Evolutionary conservation across 2,797 vertebrate genomes (phyloP).

Genomic region (Falco concolor): DNA sequence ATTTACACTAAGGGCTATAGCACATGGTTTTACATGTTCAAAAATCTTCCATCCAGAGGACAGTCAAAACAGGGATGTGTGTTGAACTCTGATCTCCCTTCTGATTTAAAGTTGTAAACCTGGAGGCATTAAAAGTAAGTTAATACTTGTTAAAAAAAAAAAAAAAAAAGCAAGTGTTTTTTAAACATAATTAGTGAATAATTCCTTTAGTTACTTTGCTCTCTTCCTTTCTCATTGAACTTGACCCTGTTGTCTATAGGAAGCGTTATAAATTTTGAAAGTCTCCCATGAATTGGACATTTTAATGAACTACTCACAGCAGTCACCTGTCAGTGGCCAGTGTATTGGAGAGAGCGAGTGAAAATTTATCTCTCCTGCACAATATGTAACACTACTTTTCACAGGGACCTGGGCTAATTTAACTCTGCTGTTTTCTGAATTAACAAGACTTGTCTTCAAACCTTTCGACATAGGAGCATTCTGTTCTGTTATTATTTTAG

Average conservation of each 20-base stretch:
- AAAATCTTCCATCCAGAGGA: neutral
- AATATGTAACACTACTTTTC: constrained; percentile 67
- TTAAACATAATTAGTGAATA: constrained; percentile 65
- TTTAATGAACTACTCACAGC: constrained; percentile 77
- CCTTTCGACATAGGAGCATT: constrained; percentile 67
- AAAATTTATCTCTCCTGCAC: constrained; percentile 75
- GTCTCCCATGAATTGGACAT: constrained; percentile 71
- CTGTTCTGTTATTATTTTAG: constrained; percentile 69
- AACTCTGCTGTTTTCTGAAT: constrained; percentile 71
- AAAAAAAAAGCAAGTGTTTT: constrained; percentile 38
- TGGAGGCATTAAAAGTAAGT: constrained; percentile 2
- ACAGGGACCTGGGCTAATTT: constrained; percentile 71
- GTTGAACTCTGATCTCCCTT: neutral
- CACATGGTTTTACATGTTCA: neutral
- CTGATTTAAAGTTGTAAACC: neutral
- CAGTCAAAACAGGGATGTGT: neutral
- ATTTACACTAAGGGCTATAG: neutral
- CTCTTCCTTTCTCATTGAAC: constrained; percentile 68
- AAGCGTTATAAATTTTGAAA: constrained; percentile 78
- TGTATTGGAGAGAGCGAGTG: constrained; percentile 41
- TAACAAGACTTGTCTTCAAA: constrained; percentile 76
- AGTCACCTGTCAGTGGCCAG: constrained; percentile 70
- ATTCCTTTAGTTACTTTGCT: constrained; percentile 58
- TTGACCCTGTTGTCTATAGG: constrained; percentile 70
- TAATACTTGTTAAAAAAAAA: constrained; percentile 48